Base-by-base conservation (phyloP, 2,797 vertebrate species). In the Malacoraja senta region DNA sequence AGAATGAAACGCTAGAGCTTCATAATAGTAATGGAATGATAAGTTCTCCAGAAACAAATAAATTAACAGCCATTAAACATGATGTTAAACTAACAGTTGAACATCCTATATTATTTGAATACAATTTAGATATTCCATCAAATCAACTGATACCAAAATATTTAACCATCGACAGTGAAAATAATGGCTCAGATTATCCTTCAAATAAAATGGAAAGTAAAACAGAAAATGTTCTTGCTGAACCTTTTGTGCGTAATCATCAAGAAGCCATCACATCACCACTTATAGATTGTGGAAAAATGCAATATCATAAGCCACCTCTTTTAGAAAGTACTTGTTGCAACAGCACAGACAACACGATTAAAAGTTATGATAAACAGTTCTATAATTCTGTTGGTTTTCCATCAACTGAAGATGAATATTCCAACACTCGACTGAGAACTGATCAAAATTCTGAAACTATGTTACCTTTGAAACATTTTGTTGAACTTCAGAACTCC, bases 361-460 rank as follows among this genome's bases (percentile, higher is more conserved):
- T 38, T 76, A 19, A 76, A 74, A 76, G 10, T 13, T 58, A 53
- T 71, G 38, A 58, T 92, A 12, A 92, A 15, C 71, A 92, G 29
- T n/a, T 76, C 26, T 29, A 7, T 92, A 8, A 53, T 76, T 53
- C 71, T 92, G 71, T 92, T 74, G 17, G 24, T 17, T 53, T 38
- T 6, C 24, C 24, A 53, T 12, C 90, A 92, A 8, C 1, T 76
- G 35, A 53, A 53, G 44, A 76, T 92, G 71, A 44, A 44, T 26
- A 92, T 44, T 58, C 53, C 71, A 74, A n/a, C 26, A 13, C 53
- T 76, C 90, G 76, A 38, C 44, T 38, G 72, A 53, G 35, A 92
- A 74, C 4, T 74, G 71, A 24, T 24, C 90, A 76, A 92, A 53
- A 76, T 92, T 74, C 90, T 92, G 71, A 92, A 76, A 72, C 38